Evolutionary conservation across 2,797 vertebrate genomes (phyloP).

Genomic region (Onychomys leucogaster): DNA sequence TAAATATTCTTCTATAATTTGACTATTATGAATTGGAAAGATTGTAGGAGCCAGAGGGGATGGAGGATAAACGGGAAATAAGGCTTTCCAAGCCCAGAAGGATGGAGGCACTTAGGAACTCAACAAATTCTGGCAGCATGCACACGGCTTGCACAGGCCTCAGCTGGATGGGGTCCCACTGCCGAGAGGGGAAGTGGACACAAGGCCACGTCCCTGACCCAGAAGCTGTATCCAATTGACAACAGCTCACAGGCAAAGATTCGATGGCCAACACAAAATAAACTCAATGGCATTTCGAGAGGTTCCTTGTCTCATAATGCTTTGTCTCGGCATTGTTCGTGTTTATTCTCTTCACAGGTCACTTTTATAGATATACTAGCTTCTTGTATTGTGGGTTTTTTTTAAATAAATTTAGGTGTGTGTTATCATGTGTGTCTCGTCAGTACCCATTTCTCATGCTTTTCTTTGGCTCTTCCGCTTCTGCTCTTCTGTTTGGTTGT

Average conservation of each 20-base stretch:
- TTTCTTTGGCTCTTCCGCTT: neutral
- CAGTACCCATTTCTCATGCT: neutral
- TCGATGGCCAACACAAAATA: neutral
- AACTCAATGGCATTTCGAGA: neutral
- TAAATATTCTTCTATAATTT: neutral
- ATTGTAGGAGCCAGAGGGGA: neutral
- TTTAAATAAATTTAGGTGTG: neutral
- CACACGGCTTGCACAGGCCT: too few species aligned
- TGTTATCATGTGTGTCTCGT: neutral
- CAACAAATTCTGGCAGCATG: too few species aligned
- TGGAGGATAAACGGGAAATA: neutral
- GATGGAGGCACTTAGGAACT: neutral
- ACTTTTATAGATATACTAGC: neutral
- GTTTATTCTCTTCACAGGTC: neutral
- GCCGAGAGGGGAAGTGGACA: neutral
- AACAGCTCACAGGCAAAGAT: neutral
- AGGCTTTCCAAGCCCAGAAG: neutral
- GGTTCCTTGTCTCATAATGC: neutral
- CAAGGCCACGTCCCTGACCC: neutral
- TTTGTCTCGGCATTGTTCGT: neutral
- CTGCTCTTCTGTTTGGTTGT: neutral
- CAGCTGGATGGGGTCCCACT: neutral
- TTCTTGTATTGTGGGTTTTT: neutral
- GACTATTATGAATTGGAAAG: neutral
- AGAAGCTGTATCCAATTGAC: neutral